phyloP scores from a whole-genome alignment of 2,113 vertebrate genomes.

The Oryzias melastigma region DNA sequence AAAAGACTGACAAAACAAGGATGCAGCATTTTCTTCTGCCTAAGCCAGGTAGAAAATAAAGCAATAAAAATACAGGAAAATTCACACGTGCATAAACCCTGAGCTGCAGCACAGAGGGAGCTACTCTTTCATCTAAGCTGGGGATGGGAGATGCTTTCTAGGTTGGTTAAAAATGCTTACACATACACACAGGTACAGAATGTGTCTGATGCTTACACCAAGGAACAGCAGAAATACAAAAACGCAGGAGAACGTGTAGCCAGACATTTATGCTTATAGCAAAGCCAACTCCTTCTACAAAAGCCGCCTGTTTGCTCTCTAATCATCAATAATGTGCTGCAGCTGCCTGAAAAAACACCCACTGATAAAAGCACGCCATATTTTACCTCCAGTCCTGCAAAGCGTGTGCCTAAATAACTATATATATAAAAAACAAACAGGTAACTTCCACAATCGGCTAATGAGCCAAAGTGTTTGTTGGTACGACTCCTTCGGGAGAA shows the following conservation, averaged over 20 bases:
- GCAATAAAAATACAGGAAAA: conserved; percentile 4
- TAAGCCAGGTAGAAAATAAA: conserved; percentile 8
- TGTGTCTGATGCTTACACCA: conserved; percentile 1
- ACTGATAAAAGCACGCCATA: conserved; percentile 4
- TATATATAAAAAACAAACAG: conserved; percentile 46
- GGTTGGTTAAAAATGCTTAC: conserved; percentile 5
- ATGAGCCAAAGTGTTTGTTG: conserved; percentile 68
- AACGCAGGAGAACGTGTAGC: background rate
- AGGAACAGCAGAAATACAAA: conserved; percentile 10
- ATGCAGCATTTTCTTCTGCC: conserved; percentile 30
- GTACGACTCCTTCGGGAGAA: conserved; percentile 51
- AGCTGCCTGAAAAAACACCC: conserved; percentile 18
- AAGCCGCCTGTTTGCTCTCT: conserved; percentile 35
- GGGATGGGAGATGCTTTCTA: conserved; percentile 10
- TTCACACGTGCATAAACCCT: conserved; percentile 15
- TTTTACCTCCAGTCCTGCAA: conserved; percentile 21
- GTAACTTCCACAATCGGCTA: conserved; percentile 32
- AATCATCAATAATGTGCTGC: conserved; percentile 56
- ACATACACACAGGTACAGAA: conserved; percentile 1
- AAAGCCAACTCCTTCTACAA: conserved; percentile 8
- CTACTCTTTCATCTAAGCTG: conserved; percentile 28
- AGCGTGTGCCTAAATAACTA: conserved; percentile 9
- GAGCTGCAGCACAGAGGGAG: conserved; percentile 23
- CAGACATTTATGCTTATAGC: conserved; percentile 2
- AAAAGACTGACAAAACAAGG: conserved; percentile 49